Evolutionary conservation across 2,113 vertebrate species (phyloP).

Genomic region (Sorex fumeus): DNA sequence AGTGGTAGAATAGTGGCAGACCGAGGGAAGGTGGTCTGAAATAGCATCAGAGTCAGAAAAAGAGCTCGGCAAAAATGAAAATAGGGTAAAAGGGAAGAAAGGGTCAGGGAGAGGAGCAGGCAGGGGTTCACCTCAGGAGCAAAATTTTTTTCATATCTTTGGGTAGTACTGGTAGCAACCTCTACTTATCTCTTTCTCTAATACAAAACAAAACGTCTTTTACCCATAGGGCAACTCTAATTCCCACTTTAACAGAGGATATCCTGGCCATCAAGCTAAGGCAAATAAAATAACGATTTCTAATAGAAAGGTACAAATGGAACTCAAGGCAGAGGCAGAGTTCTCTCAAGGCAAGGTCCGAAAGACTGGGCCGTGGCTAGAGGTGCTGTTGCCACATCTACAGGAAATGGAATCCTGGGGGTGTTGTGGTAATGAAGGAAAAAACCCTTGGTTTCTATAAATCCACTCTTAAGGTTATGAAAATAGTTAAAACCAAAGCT

Average conservation of each 20-base stretch:
- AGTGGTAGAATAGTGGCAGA: not conserved
- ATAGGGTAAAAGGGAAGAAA: not conserved
- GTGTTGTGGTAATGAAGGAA: slow-evolving; percentile 79
- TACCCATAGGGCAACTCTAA: not conserved
- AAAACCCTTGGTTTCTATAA: slow-evolving; percentile 75
- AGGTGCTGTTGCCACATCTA: not conserved
- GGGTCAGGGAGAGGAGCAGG: not conserved
- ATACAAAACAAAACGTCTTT: not conserved
- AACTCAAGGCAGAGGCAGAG: not conserved
- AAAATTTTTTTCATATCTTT: not conserved
- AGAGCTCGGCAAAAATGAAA: not conserved
- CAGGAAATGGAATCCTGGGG: slow-evolving; percentile 84
- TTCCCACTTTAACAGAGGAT: slow-evolving; percentile 48
- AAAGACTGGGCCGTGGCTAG: not conserved
- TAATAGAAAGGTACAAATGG: not conserved
- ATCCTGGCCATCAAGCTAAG: not conserved
- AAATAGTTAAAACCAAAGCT: slow-evolving; percentile 71
- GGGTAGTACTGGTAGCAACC: not conserved
- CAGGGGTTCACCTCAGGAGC: not conserved
- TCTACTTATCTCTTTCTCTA: not conserved
- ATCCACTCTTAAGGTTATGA: slow-evolving; percentile 73
- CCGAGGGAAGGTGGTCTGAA: not conserved
- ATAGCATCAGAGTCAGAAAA: not conserved
- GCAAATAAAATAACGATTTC: slow-evolving; percentile 62
- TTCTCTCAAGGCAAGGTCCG: slow-evolving; percentile 47